Conservation (phyloP, 1,140 invertebrate species). For the Caligus rogercresseyi region DNA sequence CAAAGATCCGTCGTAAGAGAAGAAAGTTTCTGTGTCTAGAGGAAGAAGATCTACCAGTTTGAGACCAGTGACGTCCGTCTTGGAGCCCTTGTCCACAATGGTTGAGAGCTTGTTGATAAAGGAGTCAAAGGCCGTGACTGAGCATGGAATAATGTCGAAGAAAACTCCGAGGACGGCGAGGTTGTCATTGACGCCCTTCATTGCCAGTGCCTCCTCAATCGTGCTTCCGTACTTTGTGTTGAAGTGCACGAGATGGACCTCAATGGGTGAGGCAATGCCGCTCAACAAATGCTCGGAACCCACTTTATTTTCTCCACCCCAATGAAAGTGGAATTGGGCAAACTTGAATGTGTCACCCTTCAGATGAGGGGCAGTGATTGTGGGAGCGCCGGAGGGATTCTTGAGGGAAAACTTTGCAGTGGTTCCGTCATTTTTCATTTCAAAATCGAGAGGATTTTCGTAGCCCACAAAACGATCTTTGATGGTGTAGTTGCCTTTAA, state of each 20-base stretch:
- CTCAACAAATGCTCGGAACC: conserved; percentile 79
- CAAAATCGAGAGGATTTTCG: background rate
- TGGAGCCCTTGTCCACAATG: background rate
- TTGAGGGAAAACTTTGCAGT: background rate
- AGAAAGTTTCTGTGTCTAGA: conserved; percentile 40
- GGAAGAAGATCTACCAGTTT: conserved; percentile 35
- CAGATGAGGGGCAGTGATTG: background rate
- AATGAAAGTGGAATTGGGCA: conserved; percentile 65
- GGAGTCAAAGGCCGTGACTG: background rate
- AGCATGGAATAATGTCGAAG: conserved; percentile 17
- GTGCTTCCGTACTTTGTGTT: conserved; percentile 25
- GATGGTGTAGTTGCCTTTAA: too few species aligned
- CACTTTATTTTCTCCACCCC: conserved; percentile 55
- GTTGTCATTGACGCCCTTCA: conserved; percentile 12
- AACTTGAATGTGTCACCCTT: conserved; percentile 49
- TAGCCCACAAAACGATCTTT: background rate
- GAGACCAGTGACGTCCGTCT: conserved; percentile 25
- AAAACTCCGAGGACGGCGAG: conserved; percentile 22
- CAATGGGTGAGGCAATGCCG: conserved; percentile 32
- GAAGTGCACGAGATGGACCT: conserved; percentile 36
- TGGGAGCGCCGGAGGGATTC: background rate
- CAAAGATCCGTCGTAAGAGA: conserved; percentile 47
- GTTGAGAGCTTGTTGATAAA: background rate
- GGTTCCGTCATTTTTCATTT: background rate
- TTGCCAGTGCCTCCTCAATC: conserved; percentile 12